Conservation (phyloP, 2,797 vertebrate genomes). For the Cuniculus paca region DNA sequence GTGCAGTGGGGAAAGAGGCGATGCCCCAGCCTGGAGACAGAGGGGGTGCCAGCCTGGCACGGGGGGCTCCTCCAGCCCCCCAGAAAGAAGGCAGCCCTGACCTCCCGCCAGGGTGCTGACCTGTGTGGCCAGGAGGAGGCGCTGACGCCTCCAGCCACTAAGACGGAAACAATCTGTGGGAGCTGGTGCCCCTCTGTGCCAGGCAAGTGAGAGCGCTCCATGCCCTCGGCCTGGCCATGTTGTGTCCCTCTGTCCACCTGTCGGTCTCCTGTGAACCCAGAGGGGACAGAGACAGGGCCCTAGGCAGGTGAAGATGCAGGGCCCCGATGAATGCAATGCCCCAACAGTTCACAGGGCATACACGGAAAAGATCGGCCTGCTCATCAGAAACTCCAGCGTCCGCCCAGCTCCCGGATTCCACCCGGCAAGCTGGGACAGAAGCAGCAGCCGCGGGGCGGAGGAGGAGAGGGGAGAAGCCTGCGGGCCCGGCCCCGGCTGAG, state of each 20-base stretch:
- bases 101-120: background rate
- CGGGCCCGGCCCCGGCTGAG: accelerated
- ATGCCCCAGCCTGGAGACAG: background rate
- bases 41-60: background rate
- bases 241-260: background rate
- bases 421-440: background rate
- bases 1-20: background rate
- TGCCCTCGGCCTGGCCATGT: background rate
- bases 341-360: background rate
- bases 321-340: background rate
- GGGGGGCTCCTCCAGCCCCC: background rate
- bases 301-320: background rate
- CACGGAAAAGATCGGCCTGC: background rate
- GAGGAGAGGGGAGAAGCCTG: accelerated
- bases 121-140: background rate
- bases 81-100: background rate
- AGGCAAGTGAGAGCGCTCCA: background rate
- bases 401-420: background rate
- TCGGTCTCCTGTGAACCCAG: background rate
- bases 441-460: background rate
- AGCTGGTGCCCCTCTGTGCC: background rate
- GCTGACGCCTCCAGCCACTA: background rate
- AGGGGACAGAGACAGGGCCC: background rate
- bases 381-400: background rate
- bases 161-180: background rate